Evolutionary conservation across 2,888 invertebrate genomes (phyloP).

Genomic region (Spicauda simplicius): DNA sequence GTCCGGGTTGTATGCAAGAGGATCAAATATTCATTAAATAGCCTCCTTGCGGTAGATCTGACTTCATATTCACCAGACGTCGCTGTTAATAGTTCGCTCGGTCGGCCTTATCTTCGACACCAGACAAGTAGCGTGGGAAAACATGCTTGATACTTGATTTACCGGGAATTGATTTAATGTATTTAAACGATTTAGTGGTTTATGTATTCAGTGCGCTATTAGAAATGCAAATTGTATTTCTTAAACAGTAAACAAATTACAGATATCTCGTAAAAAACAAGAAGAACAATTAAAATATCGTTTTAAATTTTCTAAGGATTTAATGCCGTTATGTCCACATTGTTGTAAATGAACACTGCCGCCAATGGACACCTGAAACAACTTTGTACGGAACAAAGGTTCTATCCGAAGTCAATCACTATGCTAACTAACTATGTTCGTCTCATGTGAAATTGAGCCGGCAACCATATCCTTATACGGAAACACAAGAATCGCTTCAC

Average conservation of each 20-base stretch:
- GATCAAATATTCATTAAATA: conserved; percentile 78
- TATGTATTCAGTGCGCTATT: conserved; percentile 4
- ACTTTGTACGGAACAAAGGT: no score
- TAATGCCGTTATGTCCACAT: no score
- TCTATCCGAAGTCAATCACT: no score
- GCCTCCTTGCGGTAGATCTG: conserved; percentile 56
- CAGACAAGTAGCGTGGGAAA: conserved; percentile 57
- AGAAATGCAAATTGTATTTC: not conserved
- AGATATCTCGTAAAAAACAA: not conserved
- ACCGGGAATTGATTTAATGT: not conserved
- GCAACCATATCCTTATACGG: no score
- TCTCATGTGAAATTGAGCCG: no score
- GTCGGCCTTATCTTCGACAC: conserved; percentile 70
- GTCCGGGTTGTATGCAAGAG: conserved; percentile 54
- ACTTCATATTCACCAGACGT: conserved; percentile 74
- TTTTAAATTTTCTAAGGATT: no score
- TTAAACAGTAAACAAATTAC: conserved; percentile 3
- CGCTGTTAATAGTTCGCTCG: conserved; percentile 73
- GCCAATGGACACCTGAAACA: no score
- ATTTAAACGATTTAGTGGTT: conserved; percentile 13
- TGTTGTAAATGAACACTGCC: no score
- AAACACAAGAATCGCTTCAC: no score
- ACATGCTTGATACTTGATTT: conserved; percentile 56
- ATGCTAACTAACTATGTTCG: no score
- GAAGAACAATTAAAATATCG: no score